Conservation (phyloP, 2,888 invertebrate genomes). For the Sabatieria punctata region DNA sequence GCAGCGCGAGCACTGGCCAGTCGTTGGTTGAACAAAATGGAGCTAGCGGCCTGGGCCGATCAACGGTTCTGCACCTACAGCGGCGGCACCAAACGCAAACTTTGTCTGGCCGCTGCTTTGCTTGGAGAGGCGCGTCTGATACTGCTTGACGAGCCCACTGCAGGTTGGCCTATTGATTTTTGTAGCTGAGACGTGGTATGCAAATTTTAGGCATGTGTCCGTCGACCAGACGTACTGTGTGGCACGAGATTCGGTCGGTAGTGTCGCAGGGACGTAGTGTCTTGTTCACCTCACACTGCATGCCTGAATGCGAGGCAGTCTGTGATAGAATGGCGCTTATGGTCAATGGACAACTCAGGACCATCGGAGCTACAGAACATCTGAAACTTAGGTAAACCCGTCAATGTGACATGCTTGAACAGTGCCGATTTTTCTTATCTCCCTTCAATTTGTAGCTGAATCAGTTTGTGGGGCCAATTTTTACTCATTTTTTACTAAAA, state of each 20-base stretch:
- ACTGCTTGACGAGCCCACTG: slow-evolving; percentile 37
- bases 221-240: slow-evolving; percentile 30
- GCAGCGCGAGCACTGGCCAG: no score
- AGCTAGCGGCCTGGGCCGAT: background rate
- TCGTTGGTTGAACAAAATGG: no score
- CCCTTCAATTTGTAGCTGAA: no score
- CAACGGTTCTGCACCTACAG: slow-evolving; percentile 31
- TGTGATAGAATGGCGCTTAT: slow-evolving; percentile 3
- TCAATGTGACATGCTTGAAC: no score
- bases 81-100: slow-evolving; percentile 36
- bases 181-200: no score
- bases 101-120: slow-evolving; percentile 35
- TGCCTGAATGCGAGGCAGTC: slow-evolving; percentile 5
- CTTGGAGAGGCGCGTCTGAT: slow-evolving; percentile 35
- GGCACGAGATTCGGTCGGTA: background rate
- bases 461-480: no score
- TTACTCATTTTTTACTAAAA: no score
- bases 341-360: background rate
- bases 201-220: no score
- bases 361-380: background rate
- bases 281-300: slow-evolving; percentile 34
- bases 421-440: no score
- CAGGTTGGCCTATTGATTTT: no score
- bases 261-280: slow-evolving; percentile 26
- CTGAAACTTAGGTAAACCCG: background rate